Evolutionary conservation across 2,888 invertebrate genomes (phyloP).

Genomic region (Dexiosoma caninum): DNA sequence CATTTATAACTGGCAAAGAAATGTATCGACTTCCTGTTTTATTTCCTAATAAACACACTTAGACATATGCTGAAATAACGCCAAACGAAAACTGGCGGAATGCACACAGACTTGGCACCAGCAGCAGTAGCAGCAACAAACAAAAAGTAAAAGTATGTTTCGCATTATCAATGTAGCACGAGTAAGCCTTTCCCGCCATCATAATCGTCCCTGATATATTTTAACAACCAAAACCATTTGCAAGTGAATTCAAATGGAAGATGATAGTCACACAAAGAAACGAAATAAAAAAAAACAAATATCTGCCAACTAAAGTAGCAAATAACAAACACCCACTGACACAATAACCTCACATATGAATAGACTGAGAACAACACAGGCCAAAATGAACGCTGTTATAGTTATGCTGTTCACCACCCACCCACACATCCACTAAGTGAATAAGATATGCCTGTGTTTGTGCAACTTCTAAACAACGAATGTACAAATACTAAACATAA

Average conservation of each 20-base stretch:
- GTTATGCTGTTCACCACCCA: not conserved
- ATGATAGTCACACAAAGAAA: not conserved
- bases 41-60: conserved; percentile 49
- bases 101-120: not conserved
- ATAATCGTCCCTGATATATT: not conserved
- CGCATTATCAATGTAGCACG: conserved; percentile 11
- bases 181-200: not conserved
- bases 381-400: not conserved
- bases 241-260: conserved; percentile 36
- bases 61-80: conserved; percentile 29
- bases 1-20: not conserved
- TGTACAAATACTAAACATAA: conserved; percentile 26
- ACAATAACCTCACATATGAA: conserved; percentile 51
- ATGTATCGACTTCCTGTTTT: conserved; percentile 36
- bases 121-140: not conserved
- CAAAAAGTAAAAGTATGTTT: conserved; percentile 43
- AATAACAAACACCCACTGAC: conserved; percentile 48
- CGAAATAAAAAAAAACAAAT: not conserved
- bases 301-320: conserved; percentile 4
- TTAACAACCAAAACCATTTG: conserved; percentile 13
- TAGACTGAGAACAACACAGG: conserved; percentile 20
- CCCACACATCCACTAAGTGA: not conserved
- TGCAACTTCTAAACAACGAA: conserved; percentile 25
- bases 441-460: not conserved
- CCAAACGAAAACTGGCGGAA: conserved; percentile 25